A percentile compares a stretch with the other conserved stretches of the same genome.
phyloP scores from a whole-genome alignment of 92 coral and sea anemone species.

The Pocillopora meandrina region DNA sequence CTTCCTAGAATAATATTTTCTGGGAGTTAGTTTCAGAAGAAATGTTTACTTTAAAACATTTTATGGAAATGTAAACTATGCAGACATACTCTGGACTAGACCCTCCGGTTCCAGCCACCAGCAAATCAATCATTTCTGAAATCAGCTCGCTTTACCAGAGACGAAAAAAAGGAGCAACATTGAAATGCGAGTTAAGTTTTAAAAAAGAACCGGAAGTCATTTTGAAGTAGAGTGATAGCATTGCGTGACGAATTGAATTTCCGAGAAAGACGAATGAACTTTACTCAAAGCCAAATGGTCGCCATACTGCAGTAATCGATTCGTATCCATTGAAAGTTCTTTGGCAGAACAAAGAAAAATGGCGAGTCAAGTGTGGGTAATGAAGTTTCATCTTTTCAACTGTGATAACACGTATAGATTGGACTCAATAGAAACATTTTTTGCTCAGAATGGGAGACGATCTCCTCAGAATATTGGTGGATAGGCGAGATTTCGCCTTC shows the following conservation, averaged over 20 bases:
- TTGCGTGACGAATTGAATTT: background rate
- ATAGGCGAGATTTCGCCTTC: constrained; percentile 45
- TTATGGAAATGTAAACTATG: too few species aligned
- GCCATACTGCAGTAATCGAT: background rate
- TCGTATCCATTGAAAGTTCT: background rate
- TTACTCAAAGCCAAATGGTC: background rate
- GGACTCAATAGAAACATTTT: constrained; percentile 47
- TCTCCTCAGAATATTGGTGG: constrained; percentile 11
- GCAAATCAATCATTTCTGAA: too few species aligned
- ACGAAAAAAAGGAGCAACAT: too few species aligned
- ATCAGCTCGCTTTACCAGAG: too few species aligned
- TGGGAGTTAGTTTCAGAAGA: too few species aligned
- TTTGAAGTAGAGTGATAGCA: background rate
- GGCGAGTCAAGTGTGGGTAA: background rate
- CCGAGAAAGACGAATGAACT: background rate
- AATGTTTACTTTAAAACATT: too few species aligned
- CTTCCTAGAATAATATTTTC: too few species aligned
- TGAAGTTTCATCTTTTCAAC: constrained; percentile 68
- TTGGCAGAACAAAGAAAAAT: background rate
- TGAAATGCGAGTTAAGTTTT: too few species aligned
- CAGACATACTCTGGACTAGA: too few species aligned
- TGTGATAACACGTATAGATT: constrained; percentile 70
- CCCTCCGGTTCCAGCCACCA: too few species aligned
- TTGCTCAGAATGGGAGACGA: constrained; percentile 37
- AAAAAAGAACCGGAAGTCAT: background rate